phyloP scores from a whole-genome alignment of 2,113 vertebrate genomes.

The Poeciliopsis prolifica region DNA sequence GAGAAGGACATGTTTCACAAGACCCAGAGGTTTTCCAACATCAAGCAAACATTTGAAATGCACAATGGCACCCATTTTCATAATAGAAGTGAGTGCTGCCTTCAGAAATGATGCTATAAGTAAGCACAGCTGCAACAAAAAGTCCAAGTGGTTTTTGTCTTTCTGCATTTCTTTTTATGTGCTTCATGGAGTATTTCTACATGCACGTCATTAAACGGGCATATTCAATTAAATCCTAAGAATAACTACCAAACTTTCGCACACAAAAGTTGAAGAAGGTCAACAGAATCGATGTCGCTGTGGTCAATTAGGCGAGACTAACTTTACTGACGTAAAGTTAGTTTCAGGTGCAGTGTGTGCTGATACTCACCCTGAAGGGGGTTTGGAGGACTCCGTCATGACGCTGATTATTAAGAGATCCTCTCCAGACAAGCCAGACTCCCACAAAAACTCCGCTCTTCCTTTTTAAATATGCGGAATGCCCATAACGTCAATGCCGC shows the following conservation, averaged over 20 bases:
- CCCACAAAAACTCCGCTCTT: constrained; percentile 22
- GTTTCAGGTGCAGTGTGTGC: not conserved
- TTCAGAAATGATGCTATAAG: no score
- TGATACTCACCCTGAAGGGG: constrained; percentile 72
- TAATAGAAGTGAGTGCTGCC: no score
- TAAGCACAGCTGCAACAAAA: not conserved
- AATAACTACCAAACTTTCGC: not conserved
- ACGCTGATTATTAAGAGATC: constrained; percentile 29
- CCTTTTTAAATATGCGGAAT: constrained; percentile 27
- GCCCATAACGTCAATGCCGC: constrained; percentile 50
- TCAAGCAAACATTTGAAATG: no score
- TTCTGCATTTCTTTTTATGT: not conserved
- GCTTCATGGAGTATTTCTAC: not conserved
- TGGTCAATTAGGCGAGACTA: not conserved
- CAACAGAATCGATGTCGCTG: not conserved
- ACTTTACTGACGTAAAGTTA: not conserved
- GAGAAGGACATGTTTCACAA: no score
- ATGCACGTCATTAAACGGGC: not conserved
- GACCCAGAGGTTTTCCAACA: no score
- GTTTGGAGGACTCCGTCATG: constrained; percentile 66
- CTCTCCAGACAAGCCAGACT: constrained; percentile 21
- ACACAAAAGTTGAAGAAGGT: not conserved
- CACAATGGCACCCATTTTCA: no score
- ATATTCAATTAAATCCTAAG: not conserved
- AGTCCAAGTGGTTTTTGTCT: not conserved